A percentile compares a stretch with the other conserved stretches of the same genome.
Conservation (phyloP, 2,797 vertebrate genomes). For the Morelia viridis region DNA sequence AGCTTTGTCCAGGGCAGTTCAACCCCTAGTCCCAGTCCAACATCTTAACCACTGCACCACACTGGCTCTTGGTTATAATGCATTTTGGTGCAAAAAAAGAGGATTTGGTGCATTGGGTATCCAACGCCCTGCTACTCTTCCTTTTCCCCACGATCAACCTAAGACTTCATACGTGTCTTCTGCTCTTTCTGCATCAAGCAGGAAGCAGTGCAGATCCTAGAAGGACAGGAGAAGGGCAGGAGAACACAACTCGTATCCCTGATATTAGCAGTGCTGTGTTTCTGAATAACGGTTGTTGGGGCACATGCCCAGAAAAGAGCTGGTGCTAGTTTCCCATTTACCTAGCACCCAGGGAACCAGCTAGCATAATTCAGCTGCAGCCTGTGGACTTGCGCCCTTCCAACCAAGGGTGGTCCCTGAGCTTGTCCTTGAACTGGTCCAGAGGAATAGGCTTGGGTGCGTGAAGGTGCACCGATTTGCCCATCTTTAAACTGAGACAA, state of each 20-base stretch:
- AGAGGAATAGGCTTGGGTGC: neutral
- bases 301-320: neutral
- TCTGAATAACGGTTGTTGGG: neutral
- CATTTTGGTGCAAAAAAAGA: too few species aligned
- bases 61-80: too few species aligned
- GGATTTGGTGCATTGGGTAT: too few species aligned
- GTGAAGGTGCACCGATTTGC: neutral
- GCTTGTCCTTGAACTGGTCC: neutral
- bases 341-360: too few species aligned
- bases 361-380: too few species aligned
- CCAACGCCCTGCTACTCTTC: too few species aligned
- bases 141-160: too few species aligned
- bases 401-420: neutral
- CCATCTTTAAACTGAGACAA: conserved; percentile 24
- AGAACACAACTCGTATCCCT: neutral
- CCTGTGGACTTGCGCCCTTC: too few species aligned
- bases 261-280: neutral
- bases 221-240: neutral
- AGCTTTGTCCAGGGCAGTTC: neutral
- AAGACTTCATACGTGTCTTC: neutral
- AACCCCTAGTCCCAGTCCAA: neutral
- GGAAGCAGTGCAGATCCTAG: neutral
- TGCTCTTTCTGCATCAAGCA: neutral
- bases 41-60: too few species aligned
- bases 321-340: neutral